Percentiles rank a stretch among this genome's conserved stretches.
phyloP scores from a whole-genome alignment of 2,797 vertebrate species.

The Podarcis lilfordi region DNA sequence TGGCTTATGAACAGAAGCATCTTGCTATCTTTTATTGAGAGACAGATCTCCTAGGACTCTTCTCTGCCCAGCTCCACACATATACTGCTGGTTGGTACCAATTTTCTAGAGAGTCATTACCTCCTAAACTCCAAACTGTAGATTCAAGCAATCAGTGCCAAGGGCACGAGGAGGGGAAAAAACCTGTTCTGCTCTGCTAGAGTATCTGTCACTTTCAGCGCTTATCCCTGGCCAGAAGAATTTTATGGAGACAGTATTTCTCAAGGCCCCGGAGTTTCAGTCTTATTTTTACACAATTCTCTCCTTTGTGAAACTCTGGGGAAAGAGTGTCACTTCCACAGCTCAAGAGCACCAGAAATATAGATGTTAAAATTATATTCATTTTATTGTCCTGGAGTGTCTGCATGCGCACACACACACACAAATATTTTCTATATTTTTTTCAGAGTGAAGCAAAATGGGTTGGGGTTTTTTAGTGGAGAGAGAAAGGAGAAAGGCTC shows the following conservation, averaged over 20 bases:
- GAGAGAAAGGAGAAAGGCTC: background rate
- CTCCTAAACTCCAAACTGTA: conserved; percentile 7
- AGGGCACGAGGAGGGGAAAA: conserved; percentile 14
- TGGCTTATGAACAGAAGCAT: background rate
- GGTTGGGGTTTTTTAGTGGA: background rate
- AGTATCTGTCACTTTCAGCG: conserved; percentile 16
- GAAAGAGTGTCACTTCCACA: background rate
- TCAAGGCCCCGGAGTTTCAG: background rate
- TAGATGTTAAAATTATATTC: background rate
- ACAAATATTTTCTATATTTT: background rate
- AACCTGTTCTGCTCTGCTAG: conserved; percentile 5
- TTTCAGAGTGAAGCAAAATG: background rate
- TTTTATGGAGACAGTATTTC: background rate
- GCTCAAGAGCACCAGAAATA: conserved; percentile 14
- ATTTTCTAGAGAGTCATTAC: conserved; percentile 27
- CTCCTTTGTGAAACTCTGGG: background rate
- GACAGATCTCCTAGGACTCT: background rate
- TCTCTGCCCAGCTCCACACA: background rate
- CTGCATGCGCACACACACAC: too few species aligned
- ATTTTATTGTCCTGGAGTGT: conserved; percentile 12
- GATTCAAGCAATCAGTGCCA: conserved; percentile 27
- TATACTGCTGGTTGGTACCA: conserved; percentile 6
- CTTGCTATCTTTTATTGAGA: background rate
- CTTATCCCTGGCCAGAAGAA: conserved; percentile 3
- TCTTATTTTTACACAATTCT: background rate